Base-by-base conservation (phyloP, 2,888 invertebrate genomes). In the Meganola albula region DNA sequence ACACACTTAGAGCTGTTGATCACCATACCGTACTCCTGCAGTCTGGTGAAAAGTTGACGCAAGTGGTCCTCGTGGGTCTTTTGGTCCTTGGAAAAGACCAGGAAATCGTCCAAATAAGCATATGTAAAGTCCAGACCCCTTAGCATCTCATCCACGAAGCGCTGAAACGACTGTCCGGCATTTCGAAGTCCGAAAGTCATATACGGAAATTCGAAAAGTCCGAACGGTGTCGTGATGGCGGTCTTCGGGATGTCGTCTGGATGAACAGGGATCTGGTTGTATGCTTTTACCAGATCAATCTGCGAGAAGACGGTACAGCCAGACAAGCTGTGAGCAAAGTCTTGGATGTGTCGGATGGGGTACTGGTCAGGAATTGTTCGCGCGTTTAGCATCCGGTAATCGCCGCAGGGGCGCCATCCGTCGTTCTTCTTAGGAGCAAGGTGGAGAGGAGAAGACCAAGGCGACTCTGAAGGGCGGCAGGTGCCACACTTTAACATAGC, bases 141-240 rank as follows among this genome's bases (percentile, higher is more conserved):
- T 1, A 33, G 27, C 33, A 48, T 29, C 18, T 58, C 50, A 25
- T 72, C 61, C 5, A 75, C 61, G 18, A 70, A 70, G 2, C 65
- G 48, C 33, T 74, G 72, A 34, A 77, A 61, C 0, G 69, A 68
- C 33, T 75, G 71, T 1, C 60, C 69, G 12, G 25, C 25, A 25
- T 25, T 25, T 11, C 13, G 9, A 9, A 25, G 11, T 13, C 25
- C 71, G 23, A 74, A 75, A 1, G 46, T 45, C 61, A 66, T 62
- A 2, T 18, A 31, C 0, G 47, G 37, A 27, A 63, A 70, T 35
- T 75, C 61, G 20, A 46, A 64, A 4, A 64, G 35, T 2, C 59
- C 58, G 27, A 62, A 63, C 0, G 64, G 58, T 2, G 62, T 64
- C 1, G 37, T 56, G 4, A 63, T 53, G 0, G 61, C 68, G 1